phyloP scores from a whole-genome alignment of 2,888 invertebrate genomes.

The Melanostoma mellinum region DNA sequence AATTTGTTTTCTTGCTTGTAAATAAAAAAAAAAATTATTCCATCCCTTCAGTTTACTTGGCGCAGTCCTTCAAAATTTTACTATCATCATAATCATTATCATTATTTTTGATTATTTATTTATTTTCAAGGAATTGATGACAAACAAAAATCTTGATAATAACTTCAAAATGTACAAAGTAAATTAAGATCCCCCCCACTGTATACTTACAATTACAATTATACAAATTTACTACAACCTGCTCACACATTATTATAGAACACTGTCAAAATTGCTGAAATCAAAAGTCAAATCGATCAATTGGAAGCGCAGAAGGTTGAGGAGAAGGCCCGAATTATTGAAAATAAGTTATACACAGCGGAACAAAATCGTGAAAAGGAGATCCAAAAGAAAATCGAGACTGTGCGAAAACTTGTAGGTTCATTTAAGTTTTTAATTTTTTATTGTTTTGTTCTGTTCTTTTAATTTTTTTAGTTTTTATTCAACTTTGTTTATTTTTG shows the following conservation, averaged over 20 bases:
- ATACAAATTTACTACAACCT: conserved; percentile 35
- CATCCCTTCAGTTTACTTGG: conserved; percentile 15
- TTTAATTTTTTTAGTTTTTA: conserved; percentile 43
- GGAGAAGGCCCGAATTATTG: conserved; percentile 87
- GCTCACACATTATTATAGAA: conserved; percentile 82
- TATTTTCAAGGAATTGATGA: conserved; percentile 55
- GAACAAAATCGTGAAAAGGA: conserved; percentile 93
- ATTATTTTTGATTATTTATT: conserved; percentile 15
- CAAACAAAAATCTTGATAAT: conserved; percentile 62
- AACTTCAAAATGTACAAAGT: conserved; percentile 45
- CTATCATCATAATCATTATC: conserved; percentile 8
- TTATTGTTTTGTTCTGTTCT: conserved; percentile 79
- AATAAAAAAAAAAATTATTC: background rate
- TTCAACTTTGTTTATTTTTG: conserved; percentile 40
- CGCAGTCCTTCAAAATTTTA: conserved; percentile 11
- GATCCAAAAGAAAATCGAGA: conserved; percentile 92
- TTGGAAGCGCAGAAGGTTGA: conserved; percentile 85
- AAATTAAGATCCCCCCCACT: conserved; percentile 26
- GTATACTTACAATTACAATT: conserved; percentile 35
- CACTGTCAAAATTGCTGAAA: conserved; percentile 87
- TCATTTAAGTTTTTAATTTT: conserved; percentile 73
- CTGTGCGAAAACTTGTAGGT: conserved; percentile 92
- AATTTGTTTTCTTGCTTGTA: conserved; percentile 45
- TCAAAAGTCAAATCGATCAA: conserved; percentile 85
- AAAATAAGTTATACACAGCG: conserved; percentile 90